Evolutionary conservation across 1,140 invertebrate genomes (phyloP).

Genomic region (Nautilus pompilius): DNA sequence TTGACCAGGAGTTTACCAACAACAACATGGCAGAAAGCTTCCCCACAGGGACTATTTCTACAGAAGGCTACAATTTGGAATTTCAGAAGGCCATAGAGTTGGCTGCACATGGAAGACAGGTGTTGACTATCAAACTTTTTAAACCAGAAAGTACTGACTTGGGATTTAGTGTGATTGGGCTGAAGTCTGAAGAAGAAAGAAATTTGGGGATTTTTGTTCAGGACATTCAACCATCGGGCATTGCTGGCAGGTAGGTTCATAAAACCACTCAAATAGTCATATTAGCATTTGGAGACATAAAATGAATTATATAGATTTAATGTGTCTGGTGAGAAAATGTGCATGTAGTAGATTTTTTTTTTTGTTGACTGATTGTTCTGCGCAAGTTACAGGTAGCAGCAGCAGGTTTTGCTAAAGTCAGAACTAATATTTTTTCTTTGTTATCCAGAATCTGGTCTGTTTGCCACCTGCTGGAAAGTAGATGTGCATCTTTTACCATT

Average conservation of each 20-base stretch:
- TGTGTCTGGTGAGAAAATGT: too few relatives aligned
- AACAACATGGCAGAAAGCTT: too few relatives aligned
- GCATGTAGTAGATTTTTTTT: too few relatives aligned
- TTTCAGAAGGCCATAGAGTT: conserved; percentile 66
- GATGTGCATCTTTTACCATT: conserved; percentile 17
- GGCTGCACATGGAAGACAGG: conserved; percentile 65
- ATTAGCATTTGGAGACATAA: too few relatives aligned
- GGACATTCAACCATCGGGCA: conserved; percentile 71
- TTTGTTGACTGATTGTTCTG: too few relatives aligned
- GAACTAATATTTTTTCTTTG: too few relatives aligned
- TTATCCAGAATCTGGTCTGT: too few relatives aligned
- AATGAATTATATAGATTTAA: too few relatives aligned
- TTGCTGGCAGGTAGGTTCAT: conserved; percentile 66
- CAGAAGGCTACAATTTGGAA: conserved; percentile 52
- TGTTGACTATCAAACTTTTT: conserved; percentile 62
- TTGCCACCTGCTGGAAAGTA: conserved; percentile 72
- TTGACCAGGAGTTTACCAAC: not conserved
- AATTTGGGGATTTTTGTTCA: conserved; percentile 76
- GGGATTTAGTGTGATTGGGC: conserved; percentile 76
- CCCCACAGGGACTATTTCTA: conserved; percentile 19
- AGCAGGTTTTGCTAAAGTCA: too few relatives aligned
- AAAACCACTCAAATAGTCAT: too few relatives aligned
- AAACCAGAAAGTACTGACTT: conserved; percentile 72
- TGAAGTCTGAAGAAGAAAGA: conserved; percentile 65
- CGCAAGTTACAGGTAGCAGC: too few relatives aligned